phyloP scores from a whole-genome alignment of 1,140 invertebrate species.

The Drosophila oshimai region DNA sequence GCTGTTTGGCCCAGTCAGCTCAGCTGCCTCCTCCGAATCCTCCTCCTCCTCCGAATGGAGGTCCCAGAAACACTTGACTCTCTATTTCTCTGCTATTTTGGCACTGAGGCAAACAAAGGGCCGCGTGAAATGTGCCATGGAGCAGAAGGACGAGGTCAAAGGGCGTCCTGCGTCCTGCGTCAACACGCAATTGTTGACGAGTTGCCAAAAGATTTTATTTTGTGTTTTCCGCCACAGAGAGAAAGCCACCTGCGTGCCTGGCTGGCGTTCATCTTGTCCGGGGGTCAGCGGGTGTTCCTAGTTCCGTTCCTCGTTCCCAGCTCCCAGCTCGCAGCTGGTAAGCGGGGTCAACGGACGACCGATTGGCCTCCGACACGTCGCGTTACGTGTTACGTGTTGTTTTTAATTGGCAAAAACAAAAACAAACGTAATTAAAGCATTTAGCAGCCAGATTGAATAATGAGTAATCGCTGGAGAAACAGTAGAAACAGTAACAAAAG shows the following conservation, averaged over 20 bases:
- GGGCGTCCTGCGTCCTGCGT: slow-evolving; percentile 20
- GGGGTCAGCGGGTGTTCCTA: not conserved
- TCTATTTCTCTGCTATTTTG: not conserved
- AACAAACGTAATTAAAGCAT: slow-evolving; percentile 74
- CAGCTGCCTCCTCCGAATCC: too few relatives aligned
- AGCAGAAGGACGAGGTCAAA: not conserved
- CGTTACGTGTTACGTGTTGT: slow-evolving; percentile 42
- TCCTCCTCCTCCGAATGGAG: too few relatives aligned
- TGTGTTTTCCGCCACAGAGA: too few relatives aligned
- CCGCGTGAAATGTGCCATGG: slow-evolving; percentile 31
- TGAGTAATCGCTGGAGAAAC: slow-evolving; percentile 48
- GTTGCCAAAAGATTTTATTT: slow-evolving; percentile 57
- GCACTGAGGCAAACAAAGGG: slow-evolving; percentile 7
- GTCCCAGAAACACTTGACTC: not conserved
- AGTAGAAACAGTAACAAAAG: not conserved
- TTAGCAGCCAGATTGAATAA: slow-evolving; percentile 71
- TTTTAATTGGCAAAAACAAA: slow-evolving; percentile 74
- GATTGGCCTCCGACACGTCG: slow-evolving; percentile 26
- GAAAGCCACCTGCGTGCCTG: slow-evolving; percentile 59
- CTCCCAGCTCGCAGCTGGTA: too few relatives aligned
- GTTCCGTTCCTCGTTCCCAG: too few relatives aligned
- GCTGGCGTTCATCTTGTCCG: slow-evolving; percentile 41
- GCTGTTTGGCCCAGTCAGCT: not conserved
- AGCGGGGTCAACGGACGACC: slow-evolving; percentile 54
- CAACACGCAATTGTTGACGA: slow-evolving; percentile 54